Percentiles rank a stretch among this genome's conserved stretches.
phyloP scores from a whole-genome alignment of 2,797 vertebrate genomes.

The Eremophila alpestris region DNA sequence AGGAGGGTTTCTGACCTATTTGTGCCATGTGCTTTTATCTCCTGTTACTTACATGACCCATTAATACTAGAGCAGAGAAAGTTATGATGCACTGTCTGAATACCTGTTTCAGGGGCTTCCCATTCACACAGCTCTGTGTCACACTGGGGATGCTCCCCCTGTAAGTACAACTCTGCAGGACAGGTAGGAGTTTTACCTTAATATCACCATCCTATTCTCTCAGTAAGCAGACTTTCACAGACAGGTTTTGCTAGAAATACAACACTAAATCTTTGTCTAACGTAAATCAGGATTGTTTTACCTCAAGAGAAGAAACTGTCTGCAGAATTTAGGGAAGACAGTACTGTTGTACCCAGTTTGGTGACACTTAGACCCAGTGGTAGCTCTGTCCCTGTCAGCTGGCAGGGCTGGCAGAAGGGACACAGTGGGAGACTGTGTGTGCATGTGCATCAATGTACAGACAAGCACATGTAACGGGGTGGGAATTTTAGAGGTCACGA shows the following conservation, averaged over 20 bases:
- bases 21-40: slow-evolving; percentile 32
- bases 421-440: background rate
- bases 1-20: slow-evolving; percentile 44
- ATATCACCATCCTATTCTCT: background rate
- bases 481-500: background rate
- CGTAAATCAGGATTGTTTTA: background rate
- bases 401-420: background rate
- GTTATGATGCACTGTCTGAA: background rate
- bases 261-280: background rate
- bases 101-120: background rate
- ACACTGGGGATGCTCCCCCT: background rate
- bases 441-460: background rate
- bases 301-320: background rate
- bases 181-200: background rate
- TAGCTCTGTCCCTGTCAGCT: background rate
- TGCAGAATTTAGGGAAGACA: background rate
- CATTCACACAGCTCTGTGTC: background rate
- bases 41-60: background rate
- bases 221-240: background rate
- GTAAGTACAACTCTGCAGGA: background rate
- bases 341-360: background rate
- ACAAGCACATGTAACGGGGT: rapidly evolving
- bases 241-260: background rate
- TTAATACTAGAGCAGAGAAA: background rate
- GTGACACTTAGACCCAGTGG: background rate